phyloP scores from a whole-genome alignment of 2,113 vertebrate genomes.

The Argyrosomus japonicus region DNA sequence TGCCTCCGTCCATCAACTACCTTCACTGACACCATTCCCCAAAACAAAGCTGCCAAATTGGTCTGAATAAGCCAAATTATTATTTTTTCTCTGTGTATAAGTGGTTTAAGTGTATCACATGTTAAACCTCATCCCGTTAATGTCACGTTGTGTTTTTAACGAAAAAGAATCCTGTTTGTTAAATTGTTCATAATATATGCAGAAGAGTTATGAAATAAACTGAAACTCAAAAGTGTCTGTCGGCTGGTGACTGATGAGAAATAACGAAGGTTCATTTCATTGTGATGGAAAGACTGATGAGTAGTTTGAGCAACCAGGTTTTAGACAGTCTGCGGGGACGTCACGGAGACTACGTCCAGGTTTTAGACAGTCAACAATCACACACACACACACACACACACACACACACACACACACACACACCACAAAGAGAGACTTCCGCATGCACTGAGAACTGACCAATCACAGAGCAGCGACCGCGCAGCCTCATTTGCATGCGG shows the following conservation, averaged over 20 bases:
- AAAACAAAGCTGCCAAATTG: slow-evolving; percentile 80
- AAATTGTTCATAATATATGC: slow-evolving; percentile 77
- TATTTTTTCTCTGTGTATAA: slow-evolving; percentile 66
- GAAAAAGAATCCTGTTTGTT: slow-evolving; percentile 74
- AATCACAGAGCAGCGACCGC: too few species aligned
- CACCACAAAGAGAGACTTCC: too few species aligned
- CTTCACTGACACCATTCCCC: slow-evolving; percentile 57
- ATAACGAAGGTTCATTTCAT: too few species aligned
- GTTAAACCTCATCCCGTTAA: slow-evolving; percentile 76
- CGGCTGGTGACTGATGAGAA: not conserved
- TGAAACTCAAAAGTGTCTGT: slow-evolving; percentile 40
- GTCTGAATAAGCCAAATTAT: slow-evolving; percentile 75
- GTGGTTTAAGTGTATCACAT: slow-evolving; percentile 80
- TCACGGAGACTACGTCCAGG: too few species aligned
- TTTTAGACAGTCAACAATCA: too few species aligned
- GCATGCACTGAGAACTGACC: too few species aligned
- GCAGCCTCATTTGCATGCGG: too few species aligned
- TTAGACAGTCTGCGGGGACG: too few species aligned
- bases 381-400: too few species aligned
- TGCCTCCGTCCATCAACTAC: slow-evolving; percentile 61
- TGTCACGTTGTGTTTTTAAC: slow-evolving; percentile 81
- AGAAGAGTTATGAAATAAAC: slow-evolving; percentile 76
- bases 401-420: too few species aligned
- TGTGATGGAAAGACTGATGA: too few species aligned
- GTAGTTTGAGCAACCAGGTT: too few species aligned